Percentiles rank a stretch among this genome's conserved stretches.
phyloP scores from a whole-genome alignment of 2,888 invertebrate species.

The Drosophila histrio region DNA sequence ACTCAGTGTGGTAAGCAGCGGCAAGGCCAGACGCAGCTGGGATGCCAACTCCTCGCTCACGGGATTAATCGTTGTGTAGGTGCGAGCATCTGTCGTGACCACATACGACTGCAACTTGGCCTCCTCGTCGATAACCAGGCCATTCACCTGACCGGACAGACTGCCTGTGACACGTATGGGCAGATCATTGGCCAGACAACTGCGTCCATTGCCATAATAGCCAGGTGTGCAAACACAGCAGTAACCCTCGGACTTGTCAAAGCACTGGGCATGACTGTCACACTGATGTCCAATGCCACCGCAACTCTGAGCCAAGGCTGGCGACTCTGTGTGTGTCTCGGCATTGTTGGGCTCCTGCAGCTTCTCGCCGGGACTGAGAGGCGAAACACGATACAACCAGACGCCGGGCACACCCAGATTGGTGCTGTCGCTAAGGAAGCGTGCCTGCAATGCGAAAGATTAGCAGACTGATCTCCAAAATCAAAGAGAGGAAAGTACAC shows the following conservation, averaged over 20 bases:
- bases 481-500: constrained; percentile 45
- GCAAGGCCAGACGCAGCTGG: constrained; percentile 92
- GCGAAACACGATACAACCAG: constrained; percentile 94
- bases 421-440: constrained; percentile 88
- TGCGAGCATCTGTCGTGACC: constrained; percentile 92
- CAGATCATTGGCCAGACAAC: constrained; percentile 92
- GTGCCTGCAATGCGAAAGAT: constrained; percentile 66
- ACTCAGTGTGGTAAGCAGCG: constrained; percentile 93
- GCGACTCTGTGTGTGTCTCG: constrained; percentile 83
- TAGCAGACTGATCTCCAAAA: no score
- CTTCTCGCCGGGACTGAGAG: constrained; percentile 86
- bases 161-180: constrained; percentile 95
- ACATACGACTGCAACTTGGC: constrained; percentile 93
- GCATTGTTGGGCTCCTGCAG: constrained; percentile 88
- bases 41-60: constrained; percentile 90
- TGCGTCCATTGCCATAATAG: constrained; percentile 96
- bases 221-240: constrained; percentile 95
- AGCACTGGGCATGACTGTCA: constrained; percentile 92
- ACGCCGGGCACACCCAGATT: constrained; percentile 94
- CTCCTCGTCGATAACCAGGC: constrained; percentile 89
- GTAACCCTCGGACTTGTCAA: constrained; percentile 92
- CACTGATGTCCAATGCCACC: constrained; percentile 89
- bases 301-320: constrained; percentile 84
- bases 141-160: constrained; percentile 93
- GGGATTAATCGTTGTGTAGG: constrained; percentile 95